Conservation (phyloP, 2,113 vertebrate species). For the human (Homo sapiens) region GRCh38 chr20:48880501-48881000, state of each 20-base stretch:
- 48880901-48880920: neutral
- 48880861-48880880: neutral
- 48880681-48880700: neutral
- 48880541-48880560: neutral
- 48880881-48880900: neutral
- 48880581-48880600: neutral
- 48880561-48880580: neutral
- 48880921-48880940: neutral
- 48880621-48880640: neutral
- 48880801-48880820: neutral
- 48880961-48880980: neutral
- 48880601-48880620: neutral
- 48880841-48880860: neutral
- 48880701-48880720: neutral
- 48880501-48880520: neutral
- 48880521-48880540: neutral
- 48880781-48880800: neutral
- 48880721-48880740: neutral
- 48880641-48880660: too few relatives aligned
- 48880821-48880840: neutral
- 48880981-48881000: too few relatives aligned
- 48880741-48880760: neutral
- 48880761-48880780: neutral
- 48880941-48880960: neutral
- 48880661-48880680: neutral